These are phyloP conservation scores for Hirudinaria manillensis DNA, from an alignment of 2,888 invertebrate species.

Conservation along the genomic window DNA sequence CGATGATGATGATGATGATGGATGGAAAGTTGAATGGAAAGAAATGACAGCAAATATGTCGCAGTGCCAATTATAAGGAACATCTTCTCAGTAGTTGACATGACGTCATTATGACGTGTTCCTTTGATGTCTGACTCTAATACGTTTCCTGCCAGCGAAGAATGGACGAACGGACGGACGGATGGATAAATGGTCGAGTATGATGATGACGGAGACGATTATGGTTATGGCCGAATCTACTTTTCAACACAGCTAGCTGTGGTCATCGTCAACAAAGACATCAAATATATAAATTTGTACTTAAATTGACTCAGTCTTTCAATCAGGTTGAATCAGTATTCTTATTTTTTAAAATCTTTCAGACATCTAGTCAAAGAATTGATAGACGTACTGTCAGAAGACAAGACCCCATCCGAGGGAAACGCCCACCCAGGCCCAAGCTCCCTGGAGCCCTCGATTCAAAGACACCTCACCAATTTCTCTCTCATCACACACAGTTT, in stretches of 20 bases:
- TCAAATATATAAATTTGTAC: neutral
- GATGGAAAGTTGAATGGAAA: too few species aligned
- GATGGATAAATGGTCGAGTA: neutral
- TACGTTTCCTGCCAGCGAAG: too few species aligned
- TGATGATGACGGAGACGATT: neutral
- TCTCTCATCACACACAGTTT: constrained; percentile 97
- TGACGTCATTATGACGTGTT: too few species aligned
- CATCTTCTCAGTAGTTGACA: too few species aligned
- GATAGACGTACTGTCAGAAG: constrained; percentile 92
- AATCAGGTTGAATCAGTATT: neutral
- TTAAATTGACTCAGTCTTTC: neutral
- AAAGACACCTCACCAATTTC: constrained; percentile 92
- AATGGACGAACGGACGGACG: neutral
- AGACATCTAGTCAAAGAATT: constrained; percentile 79
- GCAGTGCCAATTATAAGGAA: too few species aligned
- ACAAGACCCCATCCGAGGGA: constrained; percentile 90
- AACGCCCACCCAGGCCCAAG: constrained; percentile 72
- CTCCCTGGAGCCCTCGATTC: constrained; percentile 86
- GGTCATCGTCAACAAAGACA: neutral
- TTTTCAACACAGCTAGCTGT: too few species aligned
- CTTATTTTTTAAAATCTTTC: neutral
- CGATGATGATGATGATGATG: too few species aligned
- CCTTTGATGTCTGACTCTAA: too few species aligned
- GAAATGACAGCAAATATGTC: too few species aligned
- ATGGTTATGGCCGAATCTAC: too few species aligned